A percentile compares a stretch with the other conserved stretches of the same genome.
Conservation (phyloP, 1,140 invertebrate genomes). For the Heliothis subflexa region DNA sequence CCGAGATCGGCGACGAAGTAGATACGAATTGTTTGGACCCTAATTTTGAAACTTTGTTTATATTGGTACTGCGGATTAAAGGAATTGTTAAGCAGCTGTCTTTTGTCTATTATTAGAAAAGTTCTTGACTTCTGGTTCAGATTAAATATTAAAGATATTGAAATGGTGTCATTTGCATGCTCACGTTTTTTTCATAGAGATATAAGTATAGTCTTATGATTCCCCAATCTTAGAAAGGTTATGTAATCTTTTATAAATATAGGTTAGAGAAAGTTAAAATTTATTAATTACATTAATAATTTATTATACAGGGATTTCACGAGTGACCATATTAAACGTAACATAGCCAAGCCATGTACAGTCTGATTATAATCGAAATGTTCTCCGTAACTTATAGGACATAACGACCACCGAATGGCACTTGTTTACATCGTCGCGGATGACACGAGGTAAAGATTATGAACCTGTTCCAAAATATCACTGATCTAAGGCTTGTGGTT, state of each 20-base stretch:
- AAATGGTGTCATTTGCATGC: too few species aligned
- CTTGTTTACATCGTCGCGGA: slow-evolving; percentile 4
- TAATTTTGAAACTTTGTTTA: slow-evolving; percentile 41
- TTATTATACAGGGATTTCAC: too few species aligned
- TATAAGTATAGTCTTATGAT: too few species aligned
- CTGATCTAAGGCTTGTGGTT: not conserved
- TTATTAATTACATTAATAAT: too few species aligned
- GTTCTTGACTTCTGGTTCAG: too few species aligned
- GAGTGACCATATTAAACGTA: too few species aligned
- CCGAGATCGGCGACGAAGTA: slow-evolving; percentile 46
- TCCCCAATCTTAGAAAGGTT: too few species aligned
- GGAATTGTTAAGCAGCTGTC: not conserved
- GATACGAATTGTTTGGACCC: slow-evolving; percentile 31
- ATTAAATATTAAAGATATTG: too few species aligned
- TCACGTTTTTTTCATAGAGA: too few species aligned
- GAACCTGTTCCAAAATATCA: slow-evolving; percentile 1
- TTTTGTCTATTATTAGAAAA: too few species aligned
- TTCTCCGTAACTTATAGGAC: not conserved
- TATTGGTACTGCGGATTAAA: slow-evolving; percentile 14
- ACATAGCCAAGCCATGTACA: not conserved
- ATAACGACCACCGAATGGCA: slow-evolving; percentile 11
- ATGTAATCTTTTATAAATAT: too few species aligned
- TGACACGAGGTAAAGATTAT: not conserved
- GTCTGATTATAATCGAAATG: not conserved
- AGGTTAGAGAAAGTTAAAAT: too few species aligned